Evolutionary conservation across 2,888 invertebrate genomes (phyloP), one percentile per base, ranked within the genome.

Genomic region (Noctua fimbriata): DNA sequence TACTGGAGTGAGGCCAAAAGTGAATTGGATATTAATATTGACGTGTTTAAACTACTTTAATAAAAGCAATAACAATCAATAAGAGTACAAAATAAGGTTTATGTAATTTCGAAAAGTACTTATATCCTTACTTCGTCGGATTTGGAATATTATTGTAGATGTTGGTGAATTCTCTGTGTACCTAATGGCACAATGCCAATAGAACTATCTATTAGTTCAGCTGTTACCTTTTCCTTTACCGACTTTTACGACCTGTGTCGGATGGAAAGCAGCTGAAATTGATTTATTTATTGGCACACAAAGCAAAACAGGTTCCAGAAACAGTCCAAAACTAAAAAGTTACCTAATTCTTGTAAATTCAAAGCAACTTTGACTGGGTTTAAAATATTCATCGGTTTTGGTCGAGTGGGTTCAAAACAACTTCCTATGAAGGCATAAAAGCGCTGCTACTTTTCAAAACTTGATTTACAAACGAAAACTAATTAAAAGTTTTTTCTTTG

Each of bases 401-500:
- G 58, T 70, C 24, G 65, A 69, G 21, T 66, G 65, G 52, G 73
- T 79, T 74, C 70, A 60, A 70, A 85, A 69, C 58, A 82, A 73
- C 36, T 73, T 44, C 85, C 44, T 52, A 70, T 60, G 69, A 80
- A 85, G 78, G 65, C 76, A 85, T 70, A 66, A 79, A 79, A 74
- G 74, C 78, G 49, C 32, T 69, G 49, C 49, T 70, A 63, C 67
- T 28, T 77, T 73, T 77, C 63, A 76, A 75, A 81, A 81, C 81
- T 86, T 85, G 63, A 84, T 80, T 86, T 84, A 78, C 72, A 79
- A 86, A 81, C 67, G 78, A 73, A 81, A 88, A 82, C 88, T 83
- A 88, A 88, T 88, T 88, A 85, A 85, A 88, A 88, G 72, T 88
- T 85, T n/a, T 82, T 87, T 84, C 79, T 83, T 81, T 83, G 66